These are phyloP conservation scores for Cryptocephalus moraei DNA, from an alignment of 2,888 invertebrate species.

Conservation along the genomic window DNA sequence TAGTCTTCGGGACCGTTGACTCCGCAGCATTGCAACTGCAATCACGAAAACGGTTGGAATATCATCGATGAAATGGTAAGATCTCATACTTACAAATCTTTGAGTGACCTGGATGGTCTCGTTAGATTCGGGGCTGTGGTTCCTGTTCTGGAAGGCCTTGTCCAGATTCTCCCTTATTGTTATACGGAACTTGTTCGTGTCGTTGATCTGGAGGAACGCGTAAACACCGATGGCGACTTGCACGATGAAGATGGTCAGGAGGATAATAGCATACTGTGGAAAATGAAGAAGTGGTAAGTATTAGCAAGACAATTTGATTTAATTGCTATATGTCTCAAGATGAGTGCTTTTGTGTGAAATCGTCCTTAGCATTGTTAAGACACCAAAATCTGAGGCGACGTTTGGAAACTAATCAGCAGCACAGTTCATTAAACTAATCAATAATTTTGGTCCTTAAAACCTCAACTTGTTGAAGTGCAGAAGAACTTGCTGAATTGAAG, in stretches of 20 bases:
- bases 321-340: too few species aligned
- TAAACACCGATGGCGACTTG: slow-evolving; percentile 62
- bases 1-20: slow-evolving; percentile 46
- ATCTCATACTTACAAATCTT: slow-evolving; percentile 40
- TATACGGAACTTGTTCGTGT: slow-evolving; percentile 37
- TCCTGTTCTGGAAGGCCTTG: slow-evolving; percentile 38
- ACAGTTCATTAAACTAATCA: too few species aligned
- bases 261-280: slow-evolving; percentile 61
- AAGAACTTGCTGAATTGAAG: too few species aligned
- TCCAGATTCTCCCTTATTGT: slow-evolving; percentile 21
- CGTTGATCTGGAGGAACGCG: slow-evolving; percentile 53
- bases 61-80: background rate
- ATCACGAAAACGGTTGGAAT: background rate
- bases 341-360: too few species aligned
- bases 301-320: background rate
- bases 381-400: too few species aligned
- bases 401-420: too few species aligned
- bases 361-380: too few species aligned
- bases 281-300: slow-evolving; percentile 3
- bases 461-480: too few species aligned
- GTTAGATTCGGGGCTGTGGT: slow-evolving; percentile 39
- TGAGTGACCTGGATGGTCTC: slow-evolving; percentile 53
- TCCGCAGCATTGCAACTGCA: slow-evolving; percentile 60
- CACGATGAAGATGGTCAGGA: slow-evolving; percentile 60
- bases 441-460: background rate